Percentiles rank a stretch among this genome's conserved stretches.
These are phyloP conservation scores for Ephestia elutella DNA, from an alignment of 1,140 invertebrate species.

Conservation along the genomic window DNA sequence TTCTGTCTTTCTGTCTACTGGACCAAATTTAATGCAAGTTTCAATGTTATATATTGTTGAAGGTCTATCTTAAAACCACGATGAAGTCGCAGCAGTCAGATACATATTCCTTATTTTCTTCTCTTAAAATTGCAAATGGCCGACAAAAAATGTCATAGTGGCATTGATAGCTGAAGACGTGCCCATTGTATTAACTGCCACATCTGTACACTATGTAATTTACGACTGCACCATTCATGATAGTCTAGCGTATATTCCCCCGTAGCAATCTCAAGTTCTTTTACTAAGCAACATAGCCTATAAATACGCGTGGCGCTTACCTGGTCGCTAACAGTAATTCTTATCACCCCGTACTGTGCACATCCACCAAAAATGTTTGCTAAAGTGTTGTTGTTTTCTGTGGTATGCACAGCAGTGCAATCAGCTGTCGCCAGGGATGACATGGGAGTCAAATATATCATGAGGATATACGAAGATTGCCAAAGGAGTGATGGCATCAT, in stretches of 20 bases:
- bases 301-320: slow-evolving; percentile 43
- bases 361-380: slow-evolving; percentile 29
- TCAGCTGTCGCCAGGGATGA: slow-evolving; percentile 40
- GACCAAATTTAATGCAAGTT: too few relatives aligned
- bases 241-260: slow-evolving; percentile 36
- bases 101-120: too few relatives aligned
- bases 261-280: slow-evolving; percentile 48
- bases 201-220: background rate
- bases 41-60: too few relatives aligned
- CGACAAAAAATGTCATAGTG: background rate
- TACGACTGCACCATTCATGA: slow-evolving; percentile 4
- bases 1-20: too few relatives aligned
- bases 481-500: slow-evolving; percentile 75
- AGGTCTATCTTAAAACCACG: too few relatives aligned
- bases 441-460: slow-evolving; percentile 72
- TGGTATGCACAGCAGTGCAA: slow-evolving; percentile 21
- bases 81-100: too few relatives aligned
- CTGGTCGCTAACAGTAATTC: slow-evolving; percentile 47
- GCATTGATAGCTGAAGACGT: too few relatives aligned
- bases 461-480: slow-evolving; percentile 79
- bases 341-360: slow-evolving; percentile 37
- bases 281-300: slow-evolving; percentile 50
- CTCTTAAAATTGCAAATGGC: too few relatives aligned
- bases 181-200: background rate
- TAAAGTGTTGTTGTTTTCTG: slow-evolving; percentile 28